Evolutionary conservation across 2,888 invertebrate species (phyloP).

Genomic region (Apomyelois bistriatella): DNA sequence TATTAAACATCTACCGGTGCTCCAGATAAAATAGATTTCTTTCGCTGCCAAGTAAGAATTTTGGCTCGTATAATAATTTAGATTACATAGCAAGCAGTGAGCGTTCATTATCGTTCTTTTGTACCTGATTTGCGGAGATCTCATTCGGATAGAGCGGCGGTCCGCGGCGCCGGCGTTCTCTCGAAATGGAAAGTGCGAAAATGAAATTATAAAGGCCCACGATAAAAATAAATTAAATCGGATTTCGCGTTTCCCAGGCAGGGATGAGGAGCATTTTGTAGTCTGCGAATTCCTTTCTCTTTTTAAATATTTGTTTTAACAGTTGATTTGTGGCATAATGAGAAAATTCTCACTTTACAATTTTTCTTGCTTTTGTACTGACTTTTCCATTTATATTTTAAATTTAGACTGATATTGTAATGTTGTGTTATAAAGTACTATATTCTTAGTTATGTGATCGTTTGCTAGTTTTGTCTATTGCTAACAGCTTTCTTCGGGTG

Average conservation of each 20-base stretch:
- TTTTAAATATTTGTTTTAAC: slow-evolving; percentile 78
- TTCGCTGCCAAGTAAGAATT: slow-evolving; percentile 76
- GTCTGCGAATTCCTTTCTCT: slow-evolving; percentile 72
- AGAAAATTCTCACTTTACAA: slow-evolving; percentile 71
- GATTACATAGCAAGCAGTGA: slow-evolving; percentile 79
- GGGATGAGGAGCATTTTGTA: slow-evolving; percentile 72
- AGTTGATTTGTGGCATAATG: slow-evolving; percentile 77
- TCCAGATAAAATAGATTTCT: slow-evolving; percentile 76
- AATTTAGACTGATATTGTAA: slow-evolving; percentile 7
- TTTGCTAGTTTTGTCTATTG: slow-evolving; percentile 5
- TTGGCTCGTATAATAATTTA: slow-evolving; percentile 79
- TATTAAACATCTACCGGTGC: slow-evolving; percentile 72
- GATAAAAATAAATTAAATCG: slow-evolving; percentile 81
- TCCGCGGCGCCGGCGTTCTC: slow-evolving; percentile 73
- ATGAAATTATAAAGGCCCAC: slow-evolving; percentile 79
- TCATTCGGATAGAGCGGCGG: slow-evolving; percentile 78
- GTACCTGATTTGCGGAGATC: slow-evolving; percentile 79
- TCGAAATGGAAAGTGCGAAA: slow-evolving; percentile 80
- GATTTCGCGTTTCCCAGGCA: slow-evolving; percentile 76
- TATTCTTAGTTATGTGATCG: not conserved
- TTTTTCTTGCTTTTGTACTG: slow-evolving; percentile 47
- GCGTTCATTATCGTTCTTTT: slow-evolving; percentile 80
- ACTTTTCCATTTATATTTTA: slow-evolving; percentile 35
- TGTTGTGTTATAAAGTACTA: slow-evolving; percentile 12
- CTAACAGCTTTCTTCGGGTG: slow-evolving; percentile 31